Percentiles rank a stretch among this genome's conserved stretches.
phyloP scores from a whole-genome alignment of 2,797 vertebrate species.

The Girardinus metallicus region DNA sequence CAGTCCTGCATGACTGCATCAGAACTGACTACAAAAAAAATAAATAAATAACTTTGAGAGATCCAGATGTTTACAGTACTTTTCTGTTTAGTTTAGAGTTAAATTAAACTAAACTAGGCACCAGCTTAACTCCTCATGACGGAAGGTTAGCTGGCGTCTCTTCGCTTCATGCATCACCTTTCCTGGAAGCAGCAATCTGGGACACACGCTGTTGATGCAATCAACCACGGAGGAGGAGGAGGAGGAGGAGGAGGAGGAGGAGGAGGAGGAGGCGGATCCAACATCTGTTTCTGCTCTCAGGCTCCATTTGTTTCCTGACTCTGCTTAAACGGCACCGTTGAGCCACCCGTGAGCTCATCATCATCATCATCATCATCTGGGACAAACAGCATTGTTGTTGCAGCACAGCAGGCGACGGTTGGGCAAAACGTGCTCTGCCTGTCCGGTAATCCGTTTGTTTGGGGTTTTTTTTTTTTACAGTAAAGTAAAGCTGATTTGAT shows the following conservation, averaged over 20 bases:
- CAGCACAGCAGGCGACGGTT: constrained; percentile 38
- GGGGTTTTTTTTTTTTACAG: constrained; percentile 22
- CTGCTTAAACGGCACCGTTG: constrained; percentile 8
- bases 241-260: constrained; percentile 23
- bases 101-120: no score
- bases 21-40: neutral
- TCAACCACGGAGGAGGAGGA: constrained; percentile 27
- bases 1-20: no score
- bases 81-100: neutral
- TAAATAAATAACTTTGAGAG: neutral
- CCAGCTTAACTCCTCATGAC: neutral
- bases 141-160: neutral
- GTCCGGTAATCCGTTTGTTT: constrained; percentile 43
- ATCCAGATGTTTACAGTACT: neutral
- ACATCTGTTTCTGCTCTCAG: constrained; percentile 70
- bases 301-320: constrained; percentile 41
- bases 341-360: constrained; percentile 12
- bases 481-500: constrained; percentile 7
- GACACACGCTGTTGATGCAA: constrained; percentile 54
- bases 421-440: constrained; percentile 8
- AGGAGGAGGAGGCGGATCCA: constrained; percentile 16
- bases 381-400: constrained; percentile 24
- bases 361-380: constrained; percentile 10
- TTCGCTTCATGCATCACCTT: constrained; percentile 16
- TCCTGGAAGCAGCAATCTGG: constrained; percentile 25